Conservation (phyloP, 2,888 invertebrate genomes). For the Merodon equestris region DNA sequence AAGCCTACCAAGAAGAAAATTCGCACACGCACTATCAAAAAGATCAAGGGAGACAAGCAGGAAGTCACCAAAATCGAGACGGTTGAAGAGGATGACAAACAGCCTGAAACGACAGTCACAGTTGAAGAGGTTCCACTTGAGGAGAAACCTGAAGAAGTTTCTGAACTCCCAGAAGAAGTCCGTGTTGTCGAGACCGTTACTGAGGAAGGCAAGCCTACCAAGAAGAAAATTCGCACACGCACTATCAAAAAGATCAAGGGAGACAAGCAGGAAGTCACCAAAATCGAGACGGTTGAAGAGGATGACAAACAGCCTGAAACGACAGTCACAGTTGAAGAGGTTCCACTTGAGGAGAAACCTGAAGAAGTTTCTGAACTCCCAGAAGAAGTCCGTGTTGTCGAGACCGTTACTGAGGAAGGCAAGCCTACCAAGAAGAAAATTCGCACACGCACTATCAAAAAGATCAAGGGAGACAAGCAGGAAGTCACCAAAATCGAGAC, state of each 20-base stretch:
- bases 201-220: slow-evolving; percentile 24
- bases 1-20: slow-evolving; percentile 25
- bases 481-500: slow-evolving; percentile 75
- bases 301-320: slow-evolving; percentile 23
- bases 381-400: slow-evolving; percentile 17
- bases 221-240: slow-evolving; percentile 31
- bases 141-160: slow-evolving; percentile 13
- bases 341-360: slow-evolving; percentile 5
- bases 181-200: slow-evolving; percentile 1
- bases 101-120: slow-evolving; percentile 22
- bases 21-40: slow-evolving; percentile 13
- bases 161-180: slow-evolving; percentile 24
- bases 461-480: slow-evolving; percentile 71
- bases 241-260: slow-evolving; percentile 28
- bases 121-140: slow-evolving; percentile 14
- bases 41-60: slow-evolving; percentile 17
- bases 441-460: slow-evolving; percentile 20
- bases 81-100: slow-evolving; percentile 29
- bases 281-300: slow-evolving; percentile 30
- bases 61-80: slow-evolving; percentile 26
- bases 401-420: slow-evolving; percentile 17
- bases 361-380: slow-evolving; percentile 13
- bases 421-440: slow-evolving; percentile 24
- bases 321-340: slow-evolving; percentile 23
- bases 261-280: slow-evolving; percentile 31